Evolutionary conservation across 2,888 invertebrate genomes (phyloP).

Genomic region (Drosophila histrio): DNA sequence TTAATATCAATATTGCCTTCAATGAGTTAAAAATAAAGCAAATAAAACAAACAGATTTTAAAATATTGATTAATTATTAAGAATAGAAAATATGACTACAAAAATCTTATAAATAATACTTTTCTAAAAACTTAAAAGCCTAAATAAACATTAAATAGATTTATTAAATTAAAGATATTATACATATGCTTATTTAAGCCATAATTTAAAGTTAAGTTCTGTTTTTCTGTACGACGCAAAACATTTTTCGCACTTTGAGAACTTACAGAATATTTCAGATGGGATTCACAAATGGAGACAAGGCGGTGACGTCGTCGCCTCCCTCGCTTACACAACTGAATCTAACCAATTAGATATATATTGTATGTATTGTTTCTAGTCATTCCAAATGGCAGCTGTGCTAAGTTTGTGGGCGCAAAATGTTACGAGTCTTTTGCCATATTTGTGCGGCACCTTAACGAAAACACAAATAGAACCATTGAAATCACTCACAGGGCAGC

Average conservation of each 20-base stretch:
- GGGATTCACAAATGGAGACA: conserved; percentile 9
- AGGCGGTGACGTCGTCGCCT: conserved; percentile 16
- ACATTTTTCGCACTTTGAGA: neutral
- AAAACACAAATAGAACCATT: neutral
- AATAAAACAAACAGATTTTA: too few relatives aligned
- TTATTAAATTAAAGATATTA: too few relatives aligned
- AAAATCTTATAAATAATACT: too few relatives aligned
- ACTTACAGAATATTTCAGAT: conserved; percentile 12
- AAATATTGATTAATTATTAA: too few relatives aligned
- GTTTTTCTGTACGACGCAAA: conserved; percentile 5
- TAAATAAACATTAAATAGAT: too few relatives aligned
- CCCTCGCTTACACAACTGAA: conserved; percentile 51
- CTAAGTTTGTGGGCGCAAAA: conserved; percentile 41
- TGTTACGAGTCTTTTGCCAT: conserved; percentile 43
- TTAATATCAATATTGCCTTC: too few relatives aligned
- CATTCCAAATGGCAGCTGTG: conserved; percentile 18
- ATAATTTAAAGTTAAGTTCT: neutral
- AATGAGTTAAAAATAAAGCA: too few relatives aligned
- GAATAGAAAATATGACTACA: too few relatives aligned
- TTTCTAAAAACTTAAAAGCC: too few relatives aligned
- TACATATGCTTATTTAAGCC: too few relatives aligned
- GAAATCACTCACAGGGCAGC: conserved; percentile 3
- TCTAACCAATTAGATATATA: conserved; percentile 24
- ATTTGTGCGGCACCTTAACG: conserved; percentile 23
- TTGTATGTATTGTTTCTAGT: conserved; percentile 6